Evolutionary conservation across 2,888 invertebrate genomes (phyloP).

Genomic region (Chrysolina oricalcia): DNA sequence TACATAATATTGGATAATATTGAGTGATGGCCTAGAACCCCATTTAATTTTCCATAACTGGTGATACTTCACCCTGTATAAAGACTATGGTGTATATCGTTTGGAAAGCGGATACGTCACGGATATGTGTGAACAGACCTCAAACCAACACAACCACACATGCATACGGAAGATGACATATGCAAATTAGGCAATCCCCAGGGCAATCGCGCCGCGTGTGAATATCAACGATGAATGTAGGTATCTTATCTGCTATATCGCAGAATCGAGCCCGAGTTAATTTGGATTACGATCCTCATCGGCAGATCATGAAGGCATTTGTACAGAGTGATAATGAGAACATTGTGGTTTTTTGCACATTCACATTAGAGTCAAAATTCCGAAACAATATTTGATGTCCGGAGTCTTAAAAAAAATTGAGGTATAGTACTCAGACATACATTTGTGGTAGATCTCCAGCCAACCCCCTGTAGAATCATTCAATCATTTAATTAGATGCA

Average conservation of each 20-base stretch:
- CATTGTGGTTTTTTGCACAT: not conserved
- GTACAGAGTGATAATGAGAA: not conserved
- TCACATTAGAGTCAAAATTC: too few relatives aligned
- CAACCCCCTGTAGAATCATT: too few relatives aligned
- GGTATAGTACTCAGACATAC: too few relatives aligned
- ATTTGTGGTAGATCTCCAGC: too few relatives aligned
- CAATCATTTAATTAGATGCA: too few relatives aligned
- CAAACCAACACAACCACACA: not conserved
- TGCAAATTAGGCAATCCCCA: constrained; percentile 14
- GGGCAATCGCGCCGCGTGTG: not conserved
- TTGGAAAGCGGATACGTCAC: not conserved
- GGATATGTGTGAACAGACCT: not conserved
- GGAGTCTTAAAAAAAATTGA: too few relatives aligned
- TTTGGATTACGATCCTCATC: not conserved
- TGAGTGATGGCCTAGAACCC: too few relatives aligned
- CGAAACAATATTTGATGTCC: too few relatives aligned
- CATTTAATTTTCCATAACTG: too few relatives aligned
- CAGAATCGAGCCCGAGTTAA: not conserved
- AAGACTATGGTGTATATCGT: too few relatives aligned
- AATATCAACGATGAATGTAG: not conserved
- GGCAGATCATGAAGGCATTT: not conserved
- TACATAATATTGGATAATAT: too few relatives aligned
- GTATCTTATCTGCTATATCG: not conserved
- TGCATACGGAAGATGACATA: constrained; percentile 4
- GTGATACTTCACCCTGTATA: too few relatives aligned